Evolutionary conservation across 2,888 invertebrate species (phyloP), one percentile per base, ranked within the genome.

Genomic region (Gerris lacustris): DNA sequence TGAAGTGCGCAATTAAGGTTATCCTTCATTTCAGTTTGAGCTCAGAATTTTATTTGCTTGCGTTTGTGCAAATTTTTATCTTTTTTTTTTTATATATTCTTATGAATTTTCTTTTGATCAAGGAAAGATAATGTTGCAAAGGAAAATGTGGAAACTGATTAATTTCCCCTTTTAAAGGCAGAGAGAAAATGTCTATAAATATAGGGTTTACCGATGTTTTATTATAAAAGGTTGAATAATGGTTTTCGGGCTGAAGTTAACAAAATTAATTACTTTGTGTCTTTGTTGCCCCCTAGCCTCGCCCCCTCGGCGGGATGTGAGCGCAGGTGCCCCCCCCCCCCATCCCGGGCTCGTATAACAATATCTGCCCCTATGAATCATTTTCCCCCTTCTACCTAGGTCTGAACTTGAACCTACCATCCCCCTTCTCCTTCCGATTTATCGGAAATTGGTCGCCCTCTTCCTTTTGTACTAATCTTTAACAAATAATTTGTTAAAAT

Each of bases 321-420:
- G 55, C 55, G 9, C 55, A 55, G 55, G 55, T 55, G 55, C 55
- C 55, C 55, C 55, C 55, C 55, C 55, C 55, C 55, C 55, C 15
- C 15, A 55, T 9, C 15, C 55, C 55, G 9, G 15, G 55, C 55
- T 55, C 55, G 55, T 55, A 55, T 55, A 55, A 55, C 55, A 55
- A 55, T 55, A 55, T 55, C 55, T 55, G 55, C 55, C 55, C 55
- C 55, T 55, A 55, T 55, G 55, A 55, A 55, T 55, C 55, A 55
- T 55, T 55, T 15, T 31, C 55, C 55, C 55, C 55, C 2, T 9
- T 9, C 11, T 9, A 15, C 9, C 11, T 9, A 2, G 55, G 55
- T 11, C 55, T 55, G 55, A 55, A 55, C 55, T 55, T 55, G 55
- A 55, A 55, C 55, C 55, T 31, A 31, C 55, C 15, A 15, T 9